Base-by-base conservation (phyloP, 2,797 vertebrate species). In the Tarsius wallacei region DNA sequence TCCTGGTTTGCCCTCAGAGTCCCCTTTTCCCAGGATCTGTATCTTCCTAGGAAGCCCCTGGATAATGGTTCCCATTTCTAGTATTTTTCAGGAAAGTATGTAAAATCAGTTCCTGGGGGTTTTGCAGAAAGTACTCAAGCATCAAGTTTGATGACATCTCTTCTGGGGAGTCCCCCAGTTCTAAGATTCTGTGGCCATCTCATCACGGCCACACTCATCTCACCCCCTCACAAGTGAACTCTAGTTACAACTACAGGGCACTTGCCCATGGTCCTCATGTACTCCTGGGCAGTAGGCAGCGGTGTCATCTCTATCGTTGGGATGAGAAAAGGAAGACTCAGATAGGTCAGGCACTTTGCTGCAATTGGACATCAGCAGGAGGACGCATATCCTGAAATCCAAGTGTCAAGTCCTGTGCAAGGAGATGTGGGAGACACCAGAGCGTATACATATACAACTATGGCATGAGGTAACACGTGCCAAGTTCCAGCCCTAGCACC, bases 311-410 rank as follows among this genome's bases (percentile, higher is more conserved):
- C n/a, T 3, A 36, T 87, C 42, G 33, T 49, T 14, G 3, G 19
- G 71, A 57, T 90, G 59, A 87, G 53, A 17, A 57, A 86, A 96
- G 31, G 28, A 90, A 81, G 76, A 78, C 61, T 90, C 82, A 22
- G 49, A 80, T 36, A 85, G n/a, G n/a, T 68, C 64, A 55, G 31
- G 64, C 21, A 22, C 55, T 47, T 83, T 61, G 66, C 83, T 64
- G n/a, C 24, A 71, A 21, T 61, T 24, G 14, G 21, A 22, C 42
- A 63, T 47, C 68, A 93, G 59, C 36, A 77, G 57, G 47, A 64
- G 6, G 55, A 26, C 36, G 55, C n/a, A 4, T 51, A 36, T 87
- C 85, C 33, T 24, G 49, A n/a, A 76, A 89, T 71, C 49, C 36
- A 0, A 31, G 19, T 57, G 49, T 19, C n/a, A 81, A 59, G 24